Evolutionary conservation across 2,797 vertebrate species (phyloP), one percentile per base, ranked within the genome.

Genomic region (Labeo calbasu): DNA sequence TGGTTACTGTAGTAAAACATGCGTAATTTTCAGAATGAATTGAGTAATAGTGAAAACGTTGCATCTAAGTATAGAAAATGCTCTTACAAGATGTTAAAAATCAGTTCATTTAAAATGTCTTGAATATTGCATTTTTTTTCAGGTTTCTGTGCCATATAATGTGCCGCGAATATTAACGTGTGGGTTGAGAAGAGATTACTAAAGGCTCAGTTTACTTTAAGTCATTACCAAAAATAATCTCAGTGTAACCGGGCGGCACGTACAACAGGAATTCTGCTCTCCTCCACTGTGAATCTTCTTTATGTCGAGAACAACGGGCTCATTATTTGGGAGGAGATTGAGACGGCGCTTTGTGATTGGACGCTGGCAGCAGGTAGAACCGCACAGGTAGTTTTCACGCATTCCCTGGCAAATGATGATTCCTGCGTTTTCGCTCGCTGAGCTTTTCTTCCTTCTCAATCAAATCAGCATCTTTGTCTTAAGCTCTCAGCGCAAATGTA

Each of bases 311-410:
- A 85, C 86, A 86, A 84, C 46, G 82, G 86, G 43, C 17, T 84
- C 66, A 50, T 83, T 84, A 70, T 83, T 84, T 83, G 53, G 84
- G 76, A 83, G 51, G 57, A 1, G 79, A 81, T 63, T 86, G 83
- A 87, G 77, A 76, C 68, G 4, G 77, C 79, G 68, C 14, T 9
- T 32, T 78, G 68, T 89, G 66, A 89, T 87, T 89, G 86, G 86
- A 59, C 48, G 25, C 6, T 43, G 32, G 21, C 6, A 8, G 21
- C 88, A 87, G 73, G 87, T 86, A 81, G 23, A 61, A 17, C 12
- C 48, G 23, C 17, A 5, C 83, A 87, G 82, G 84, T 80, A 46
- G 19, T 21, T 32, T 15, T 17, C 48, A 68, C 23, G 46, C 40
- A 25, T 77, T 78, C 46, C 40, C 50, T 17, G 71, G 55, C 10